Evolutionary conservation across 2,113 vertebrate species (phyloP).

Genomic region (Todiramphus saurophagus): DNA sequence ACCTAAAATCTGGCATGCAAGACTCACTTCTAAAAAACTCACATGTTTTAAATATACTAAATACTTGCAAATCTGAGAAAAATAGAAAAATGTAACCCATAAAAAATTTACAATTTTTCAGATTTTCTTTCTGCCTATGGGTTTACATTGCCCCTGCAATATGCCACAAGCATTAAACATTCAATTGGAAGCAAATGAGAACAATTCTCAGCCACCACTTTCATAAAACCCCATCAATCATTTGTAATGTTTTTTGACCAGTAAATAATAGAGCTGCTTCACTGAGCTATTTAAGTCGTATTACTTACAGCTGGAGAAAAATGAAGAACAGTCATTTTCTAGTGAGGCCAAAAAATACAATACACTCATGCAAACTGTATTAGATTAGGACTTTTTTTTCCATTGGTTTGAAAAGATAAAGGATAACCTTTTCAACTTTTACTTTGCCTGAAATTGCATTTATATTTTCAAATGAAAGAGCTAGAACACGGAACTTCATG

Average conservation of each 20-base stretch:
- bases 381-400: constrained; percentile 13
- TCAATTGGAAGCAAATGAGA: constrained; percentile 65
- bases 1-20: background rate
- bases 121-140: background rate
- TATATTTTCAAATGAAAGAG: constrained; percentile 20
- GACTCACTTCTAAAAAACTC: background rate
- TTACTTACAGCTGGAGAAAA: constrained; percentile 71
- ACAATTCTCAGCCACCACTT: constrained; percentile 61
- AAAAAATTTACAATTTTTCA: background rate
- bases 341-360: background rate
- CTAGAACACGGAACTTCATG: background rate
- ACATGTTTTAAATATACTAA: background rate
- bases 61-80: background rate
- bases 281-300: constrained; percentile 64
- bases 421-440: constrained; percentile 42
- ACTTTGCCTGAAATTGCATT: background rate
- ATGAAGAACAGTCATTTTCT: constrained; percentile 57
- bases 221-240: constrained; percentile 61
- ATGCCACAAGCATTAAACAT: constrained; percentile 56
- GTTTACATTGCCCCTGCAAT: background rate
- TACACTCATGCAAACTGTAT: constrained; percentile 36
- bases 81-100: background rate
- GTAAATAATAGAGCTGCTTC: constrained; percentile 62
- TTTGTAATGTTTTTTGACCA: constrained; percentile 63
- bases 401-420: constrained; percentile 51